These are phyloP conservation scores for Hydrozoanthus gracilis DNA, from an alignment of 92 coral and sea anemone genomes.

Conservation along the genomic window DNA sequence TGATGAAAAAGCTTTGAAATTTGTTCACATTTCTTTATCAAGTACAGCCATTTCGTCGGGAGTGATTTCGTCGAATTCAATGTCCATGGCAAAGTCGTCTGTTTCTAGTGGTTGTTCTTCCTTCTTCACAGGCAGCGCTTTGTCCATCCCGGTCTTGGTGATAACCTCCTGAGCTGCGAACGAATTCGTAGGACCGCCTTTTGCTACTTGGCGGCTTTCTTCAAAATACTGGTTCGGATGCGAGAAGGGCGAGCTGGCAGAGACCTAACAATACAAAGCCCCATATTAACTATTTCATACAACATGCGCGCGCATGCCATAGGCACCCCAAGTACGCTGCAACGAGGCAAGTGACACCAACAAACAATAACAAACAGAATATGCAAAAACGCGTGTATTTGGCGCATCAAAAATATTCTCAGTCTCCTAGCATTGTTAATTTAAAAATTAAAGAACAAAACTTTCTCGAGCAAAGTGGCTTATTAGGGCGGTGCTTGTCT, in stretches of 20 bases:
- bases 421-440: too few species aligned
- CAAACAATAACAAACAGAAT: too few species aligned
- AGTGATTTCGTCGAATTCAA: conserved; percentile 42
- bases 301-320: too few species aligned
- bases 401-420: too few species aligned
- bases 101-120: conserved; percentile 9
- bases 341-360: too few species aligned
- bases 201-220: conserved; percentile 75
- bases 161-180: conserved; percentile 33
- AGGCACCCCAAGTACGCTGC: too few species aligned
- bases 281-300: neutral
- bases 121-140: conserved; percentile 20
- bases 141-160: conserved; percentile 45
- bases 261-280: conserved; percentile 42
- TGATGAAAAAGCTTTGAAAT: too few species aligned
- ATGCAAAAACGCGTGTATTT: too few species aligned
- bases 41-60: conserved; percentile 42
- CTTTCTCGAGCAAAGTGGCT: too few species aligned
- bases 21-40: neutral
- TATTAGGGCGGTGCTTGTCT: too few species aligned
- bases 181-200: conserved; percentile 28
- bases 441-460: too few species aligned
- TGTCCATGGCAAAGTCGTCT: conserved; percentile 48
- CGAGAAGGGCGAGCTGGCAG: conserved; percentile 72
- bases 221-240: conserved; percentile 98